Evolutionary conservation across 2,888 invertebrate genomes (phyloP).

Genomic region (Slavum lentiscoides): DNA sequence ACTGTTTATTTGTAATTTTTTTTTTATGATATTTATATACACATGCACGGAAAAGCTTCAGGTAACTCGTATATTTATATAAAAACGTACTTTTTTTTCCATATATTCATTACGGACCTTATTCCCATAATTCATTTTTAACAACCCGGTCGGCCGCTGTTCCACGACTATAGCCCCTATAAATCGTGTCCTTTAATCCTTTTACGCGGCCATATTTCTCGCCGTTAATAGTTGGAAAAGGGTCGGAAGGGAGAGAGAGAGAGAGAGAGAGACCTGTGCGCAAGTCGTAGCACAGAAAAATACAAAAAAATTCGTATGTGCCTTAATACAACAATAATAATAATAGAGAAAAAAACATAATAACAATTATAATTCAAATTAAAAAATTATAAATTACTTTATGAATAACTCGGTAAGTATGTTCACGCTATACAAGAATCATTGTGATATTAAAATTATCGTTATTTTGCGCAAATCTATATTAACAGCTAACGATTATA

Average conservation of each 20-base stretch:
- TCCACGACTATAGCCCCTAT: slow-evolving; percentile 29
- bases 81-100: slow-evolving; percentile 6
- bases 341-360: not conserved
- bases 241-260: slow-evolving; percentile 13
- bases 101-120: slow-evolving; percentile 51
- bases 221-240: slow-evolving; percentile 39
- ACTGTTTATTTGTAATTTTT: too few species aligned
- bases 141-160: slow-evolving; percentile 38
- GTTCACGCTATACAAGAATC: too few species aligned
- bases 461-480: too few species aligned
- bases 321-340: not conserved
- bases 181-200: slow-evolving; percentile 53
- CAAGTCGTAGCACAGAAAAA: not conserved
- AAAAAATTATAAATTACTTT: too few species aligned
- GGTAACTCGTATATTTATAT: slow-evolving; percentile 6
- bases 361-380: not conserved
- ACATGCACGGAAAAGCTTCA: not conserved
- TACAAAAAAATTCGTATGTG: not conserved
- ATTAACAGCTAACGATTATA: too few species aligned
- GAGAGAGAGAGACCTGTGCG: slow-evolving; percentile 9
- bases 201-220: slow-evolving; percentile 49
- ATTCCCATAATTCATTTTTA: slow-evolving; percentile 52
- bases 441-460: too few species aligned
- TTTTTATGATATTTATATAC: too few species aligned
- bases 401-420: too few species aligned